Conservation (phyloP, 2,113 vertebrate species). For the Willisornis vidua region DNA sequence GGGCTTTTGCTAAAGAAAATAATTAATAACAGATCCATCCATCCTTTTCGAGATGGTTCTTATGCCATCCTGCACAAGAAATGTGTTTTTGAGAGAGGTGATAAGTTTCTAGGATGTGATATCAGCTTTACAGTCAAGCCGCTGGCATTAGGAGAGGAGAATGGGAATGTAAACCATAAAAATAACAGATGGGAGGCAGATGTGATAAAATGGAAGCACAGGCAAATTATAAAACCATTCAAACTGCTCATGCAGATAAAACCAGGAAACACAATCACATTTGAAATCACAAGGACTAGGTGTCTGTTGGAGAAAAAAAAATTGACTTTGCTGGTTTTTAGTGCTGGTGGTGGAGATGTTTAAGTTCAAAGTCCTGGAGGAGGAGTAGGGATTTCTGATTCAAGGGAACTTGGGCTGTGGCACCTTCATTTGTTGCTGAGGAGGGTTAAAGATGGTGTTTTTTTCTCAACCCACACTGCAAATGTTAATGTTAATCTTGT, state of each 20-base stretch:
- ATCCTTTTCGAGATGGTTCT: neutral
- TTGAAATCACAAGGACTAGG: neutral
- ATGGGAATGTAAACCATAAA: conserved; percentile 21
- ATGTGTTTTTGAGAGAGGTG: neutral
- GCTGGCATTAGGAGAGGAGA: conserved; percentile 16
- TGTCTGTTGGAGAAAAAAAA: neutral
- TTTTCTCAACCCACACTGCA: neutral
- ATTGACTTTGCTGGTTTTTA: neutral
- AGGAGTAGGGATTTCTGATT: neutral
- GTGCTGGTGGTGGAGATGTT: neutral
- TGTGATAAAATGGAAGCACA: conserved; percentile 27
- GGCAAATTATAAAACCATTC: conserved; percentile 62
- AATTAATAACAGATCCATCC: neutral
- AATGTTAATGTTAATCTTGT: neutral
- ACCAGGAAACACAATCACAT: conserved; percentile 13
- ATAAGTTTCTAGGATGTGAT: neutral
- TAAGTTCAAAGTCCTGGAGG: neutral
- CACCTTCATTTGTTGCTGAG: neutral
- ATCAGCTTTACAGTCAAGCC: neutral
- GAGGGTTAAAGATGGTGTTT: neutral
- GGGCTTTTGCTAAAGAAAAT: neutral
- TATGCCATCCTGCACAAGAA: neutral
- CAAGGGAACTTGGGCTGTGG: neutral
- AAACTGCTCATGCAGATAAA: conserved; percentile 45
- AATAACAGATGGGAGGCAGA: conserved; percentile 59